Percentiles rank a stretch among this genome's conserved stretches.
Conservation (phyloP, 1,140 invertebrate species). For the Drosophila ogumai region DNA sequence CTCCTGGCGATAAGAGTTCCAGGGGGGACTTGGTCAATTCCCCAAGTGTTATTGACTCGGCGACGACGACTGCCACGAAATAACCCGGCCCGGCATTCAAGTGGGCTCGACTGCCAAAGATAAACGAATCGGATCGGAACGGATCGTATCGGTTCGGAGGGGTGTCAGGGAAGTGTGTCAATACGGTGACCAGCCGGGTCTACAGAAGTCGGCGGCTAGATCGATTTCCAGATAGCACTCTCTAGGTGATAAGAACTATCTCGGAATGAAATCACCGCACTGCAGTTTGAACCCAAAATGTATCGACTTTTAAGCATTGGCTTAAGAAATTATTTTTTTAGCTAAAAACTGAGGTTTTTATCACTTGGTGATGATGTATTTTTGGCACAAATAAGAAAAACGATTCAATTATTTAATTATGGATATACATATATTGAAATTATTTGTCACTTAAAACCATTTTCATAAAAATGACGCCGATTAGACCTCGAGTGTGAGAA, state of each 20-base stretch:
- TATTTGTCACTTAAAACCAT: too few relatives aligned
- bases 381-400: background rate
- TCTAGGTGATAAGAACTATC: constrained; percentile 6
- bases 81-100: constrained; percentile 34
- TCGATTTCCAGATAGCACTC: constrained; percentile 20
- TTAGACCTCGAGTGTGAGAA: too few relatives aligned
- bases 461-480: too few relatives aligned
- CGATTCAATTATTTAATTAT: too few relatives aligned
- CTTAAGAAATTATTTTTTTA: background rate
- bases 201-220: constrained; percentile 24
- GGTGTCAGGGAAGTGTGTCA: constrained; percentile 4
- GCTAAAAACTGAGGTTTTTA: background rate
- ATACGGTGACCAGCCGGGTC: constrained; percentile 43
- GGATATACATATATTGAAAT: background rate
- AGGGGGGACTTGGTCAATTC: constrained; percentile 74
- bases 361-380: background rate
- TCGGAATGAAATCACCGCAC: constrained; percentile 8
- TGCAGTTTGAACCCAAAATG: background rate
- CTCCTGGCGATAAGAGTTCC: constrained; percentile 46
- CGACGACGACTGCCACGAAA: constrained; percentile 13
- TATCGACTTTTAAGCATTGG: constrained; percentile 6
- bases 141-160: background rate
- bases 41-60: constrained; percentile 73
- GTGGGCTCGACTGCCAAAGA: constrained; percentile 70
- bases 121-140: constrained; percentile 22